Evolutionary conservation across 2,113 vertebrate genomes (phyloP), one percentile per base, ranked within the genome.

Genomic region (Baryphthengus martii): DNA sequence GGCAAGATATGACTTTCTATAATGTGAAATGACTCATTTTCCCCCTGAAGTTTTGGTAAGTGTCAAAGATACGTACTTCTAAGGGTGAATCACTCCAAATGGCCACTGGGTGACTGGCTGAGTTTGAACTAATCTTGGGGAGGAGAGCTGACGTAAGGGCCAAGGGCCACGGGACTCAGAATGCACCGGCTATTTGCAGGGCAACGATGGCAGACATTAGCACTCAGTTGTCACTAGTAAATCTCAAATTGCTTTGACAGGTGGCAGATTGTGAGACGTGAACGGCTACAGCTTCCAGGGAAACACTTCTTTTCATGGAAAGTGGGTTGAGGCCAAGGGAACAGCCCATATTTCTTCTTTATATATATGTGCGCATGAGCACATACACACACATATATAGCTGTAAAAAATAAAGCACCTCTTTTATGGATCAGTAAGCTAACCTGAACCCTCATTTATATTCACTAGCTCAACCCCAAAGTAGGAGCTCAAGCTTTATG

Each of bases 11-110:
- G 92, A 92, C 94, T 97, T 96, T 97, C 94, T 87, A 73, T 94
- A 96, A 94, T 70, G 77, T 78, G 96, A 89, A 97, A 91, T 97
- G 96, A 97, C 93, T 97, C 95, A 95, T 94, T 91, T 95, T 92
- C 65, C 93, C 88, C 86, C 85, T 74, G 89, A 97, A 96, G 91
- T 96, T 95, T 91, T 28, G 29, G 68, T 63, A 91, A 96, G 95
- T 81, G 90, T 70, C 2, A 66, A 81, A 96, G 95, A 95, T 72
- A 77, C 7, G 86, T 40, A 88, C 82, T 96, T 95, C 85, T 89
- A 85, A 70, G 85, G 96, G 88, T 97, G 96, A 97, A 93, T 97
- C 97, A 97, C 83, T 89, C 68, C 86, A 95, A 95, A 95, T 53
- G 93, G 95, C 96, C 93, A 94, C 74, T 93, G 93, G 94, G 92